Conservation (phyloP, 2,888 invertebrate species). For the Polyommatus icarus region DNA sequence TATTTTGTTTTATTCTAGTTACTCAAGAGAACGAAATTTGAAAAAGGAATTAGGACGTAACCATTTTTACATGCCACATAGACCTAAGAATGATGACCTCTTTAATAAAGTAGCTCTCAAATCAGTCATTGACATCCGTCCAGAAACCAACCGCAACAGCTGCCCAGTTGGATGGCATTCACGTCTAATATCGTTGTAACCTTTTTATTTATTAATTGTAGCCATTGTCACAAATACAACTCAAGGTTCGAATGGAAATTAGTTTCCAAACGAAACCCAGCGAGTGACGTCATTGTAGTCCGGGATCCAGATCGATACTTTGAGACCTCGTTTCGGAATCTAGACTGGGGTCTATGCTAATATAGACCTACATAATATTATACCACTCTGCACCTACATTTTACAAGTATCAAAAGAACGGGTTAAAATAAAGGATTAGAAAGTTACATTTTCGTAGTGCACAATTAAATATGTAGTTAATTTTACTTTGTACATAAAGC, state of each 20-base stretch:
- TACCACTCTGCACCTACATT: not conserved
- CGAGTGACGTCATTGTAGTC: constrained; percentile 12
- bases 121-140: constrained; percentile 7
- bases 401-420: not conserved
- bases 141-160: not conserved
- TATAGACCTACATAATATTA: not conserved
- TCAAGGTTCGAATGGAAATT: constrained; percentile 18
- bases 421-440: no score
- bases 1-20: no score
- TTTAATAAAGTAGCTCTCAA: constrained; percentile 1
- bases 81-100: not conserved
- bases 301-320: constrained; percentile 16
- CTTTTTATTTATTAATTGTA: constrained; percentile 13
- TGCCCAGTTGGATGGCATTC: constrained; percentile 17
- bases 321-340: constrained; percentile 5
- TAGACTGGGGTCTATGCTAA: constrained; percentile 4
- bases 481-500: no score
- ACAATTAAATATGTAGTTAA: no score
- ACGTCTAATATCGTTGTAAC: constrained; percentile 6
- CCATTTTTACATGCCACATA: not conserved
- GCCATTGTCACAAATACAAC: not conserved
- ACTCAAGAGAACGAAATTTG: no score
- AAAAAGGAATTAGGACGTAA: not conserved
- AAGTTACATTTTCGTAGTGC: no score
- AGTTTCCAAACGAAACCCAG: not conserved